phyloP scores from a whole-genome alignment of 2,113 vertebrate genomes.

The Planiliza haematocheilus region DNA sequence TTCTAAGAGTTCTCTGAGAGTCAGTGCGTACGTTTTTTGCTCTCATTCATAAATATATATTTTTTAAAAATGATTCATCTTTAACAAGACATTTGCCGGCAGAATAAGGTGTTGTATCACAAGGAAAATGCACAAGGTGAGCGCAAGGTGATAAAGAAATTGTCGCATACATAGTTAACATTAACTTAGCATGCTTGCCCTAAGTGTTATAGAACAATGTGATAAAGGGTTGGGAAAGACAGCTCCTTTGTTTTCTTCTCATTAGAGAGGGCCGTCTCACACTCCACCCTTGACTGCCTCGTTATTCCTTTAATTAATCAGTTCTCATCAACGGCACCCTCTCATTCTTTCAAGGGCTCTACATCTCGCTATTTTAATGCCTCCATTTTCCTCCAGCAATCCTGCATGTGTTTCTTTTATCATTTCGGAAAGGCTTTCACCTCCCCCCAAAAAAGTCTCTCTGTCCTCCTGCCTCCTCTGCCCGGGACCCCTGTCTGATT shows the following conservation, averaged over 20 bases:
- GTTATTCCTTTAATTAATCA: conserved; percentile 87
- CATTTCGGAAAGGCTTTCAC: conserved; percentile 66
- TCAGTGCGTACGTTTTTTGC: not conserved
- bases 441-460: conserved; percentile 67
- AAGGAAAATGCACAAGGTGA: conserved; percentile 38
- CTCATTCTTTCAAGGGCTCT: conserved; percentile 78
- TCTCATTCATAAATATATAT: conserved; percentile 2
- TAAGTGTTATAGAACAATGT: conserved; percentile 68
- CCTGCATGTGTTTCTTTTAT: conserved; percentile 69
- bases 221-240: conserved; percentile 76
- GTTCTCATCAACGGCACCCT: conserved; percentile 81
- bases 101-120: conserved; percentile 13
- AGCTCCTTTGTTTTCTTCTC: conserved; percentile 83
- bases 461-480: conserved; percentile 67
- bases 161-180: conserved; percentile 59
- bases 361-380: conserved; percentile 70
- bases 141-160: conserved; percentile 61
- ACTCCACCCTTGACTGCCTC: conserved; percentile 82
- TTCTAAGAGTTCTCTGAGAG: conserved; percentile 1
- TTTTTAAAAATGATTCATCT: not conserved
- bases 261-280: conserved; percentile 82
- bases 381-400: conserved; percentile 59
- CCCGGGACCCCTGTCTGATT: conserved; percentile 83
- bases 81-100: not conserved
- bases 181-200: conserved; percentile 68